phyloP scores from a whole-genome alignment of 2,888 invertebrate species.

The Koerneria pararmatus region DNA sequence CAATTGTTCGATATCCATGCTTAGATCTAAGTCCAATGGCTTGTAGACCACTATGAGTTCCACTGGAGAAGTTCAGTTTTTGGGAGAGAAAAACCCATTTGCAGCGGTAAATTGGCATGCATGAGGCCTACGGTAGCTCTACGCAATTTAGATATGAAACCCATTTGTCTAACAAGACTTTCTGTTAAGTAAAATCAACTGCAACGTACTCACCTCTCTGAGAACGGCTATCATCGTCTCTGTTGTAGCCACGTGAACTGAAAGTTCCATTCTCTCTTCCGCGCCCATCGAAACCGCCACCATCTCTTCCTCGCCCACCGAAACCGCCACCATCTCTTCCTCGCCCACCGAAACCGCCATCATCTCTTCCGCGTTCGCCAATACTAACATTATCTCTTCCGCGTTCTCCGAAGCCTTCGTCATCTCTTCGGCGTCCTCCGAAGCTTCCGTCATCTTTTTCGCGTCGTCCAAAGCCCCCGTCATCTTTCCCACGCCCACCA shows the following conservation, averaged over 20 bases:
- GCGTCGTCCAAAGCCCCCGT: background rate
- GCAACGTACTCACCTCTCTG: too few relatives aligned
- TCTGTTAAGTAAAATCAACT: too few relatives aligned
- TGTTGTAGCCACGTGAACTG: too few relatives aligned
- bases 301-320: slow-evolving; percentile 20
- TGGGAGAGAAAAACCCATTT: too few relatives aligned
- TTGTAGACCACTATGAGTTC: too few relatives aligned
- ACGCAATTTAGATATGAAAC: too few relatives aligned
- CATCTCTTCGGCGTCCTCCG: slow-evolving; percentile 29
- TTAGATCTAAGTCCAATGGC: too few relatives aligned
- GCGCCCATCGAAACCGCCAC: slow-evolving; percentile 24
- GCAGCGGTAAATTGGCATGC: too few relatives aligned
- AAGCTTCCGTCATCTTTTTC: slow-evolving; percentile 6
- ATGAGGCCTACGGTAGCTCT: too few relatives aligned
- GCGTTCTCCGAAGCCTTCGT: slow-evolving; percentile 27
- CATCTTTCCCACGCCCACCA: slow-evolving; percentile 22
- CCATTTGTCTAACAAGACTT: too few relatives aligned
- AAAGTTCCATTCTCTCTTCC: slow-evolving; percentile 4
- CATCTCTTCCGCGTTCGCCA: slow-evolving; percentile 20
- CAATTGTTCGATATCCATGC: too few relatives aligned
- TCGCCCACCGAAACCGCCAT: slow-evolving; percentile 24
- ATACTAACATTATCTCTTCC: slow-evolving; percentile 16
- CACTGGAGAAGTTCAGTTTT: too few relatives aligned
- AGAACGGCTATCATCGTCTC: background rate
- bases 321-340: slow-evolving; percentile 20